Evolutionary conservation across 2,113 vertebrate genomes (phyloP), one percentile per base, ranked within the genome.

Genomic region (Syrrhaptes paradoxus): DNA sequence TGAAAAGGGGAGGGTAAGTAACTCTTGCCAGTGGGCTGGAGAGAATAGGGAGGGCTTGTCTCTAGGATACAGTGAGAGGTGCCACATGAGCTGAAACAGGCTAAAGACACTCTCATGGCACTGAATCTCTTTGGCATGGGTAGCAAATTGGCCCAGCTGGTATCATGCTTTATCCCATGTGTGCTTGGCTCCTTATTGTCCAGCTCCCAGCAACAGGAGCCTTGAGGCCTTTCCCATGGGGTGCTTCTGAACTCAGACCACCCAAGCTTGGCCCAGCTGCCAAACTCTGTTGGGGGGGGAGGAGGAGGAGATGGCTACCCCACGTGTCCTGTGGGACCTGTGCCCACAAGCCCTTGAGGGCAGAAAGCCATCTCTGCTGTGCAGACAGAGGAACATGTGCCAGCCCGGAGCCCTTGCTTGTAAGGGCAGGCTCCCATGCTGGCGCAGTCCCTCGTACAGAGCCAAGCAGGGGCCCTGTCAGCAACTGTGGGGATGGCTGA

Each of bases 191-290:
- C 78, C 13, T 46, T 10, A 89, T 96, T 96, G 93, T 96, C 67
- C 90, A 96, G 11, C 87, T 95, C 96, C 95, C 85, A 76, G 95
- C 92, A 96, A 92, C 94, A 75, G 93, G 38, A 93, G 68, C 41
- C 82, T 90, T 1, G 4, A 79, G 90, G 86, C 86, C 91, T 95
- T 97, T 97, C 95, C 93, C 95, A 92, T 90, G 94, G 65, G 46
- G 51, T 55, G 66, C 91, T 83, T 58, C 4, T 63, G 55, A 92
- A 20, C 65, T 55, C 5, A 0, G 89, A 92, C 93, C 94, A 92
- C 93, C 95, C 43, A 19, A 90, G 73, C 65, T 83, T 20, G 38
- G 36, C 38, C 67, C 2, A 8, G 58, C 88, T 96, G 96, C 93
- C 95, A 96, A 48, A 52, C 61, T 67, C 38, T 84, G 86, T 68